Conservation (phyloP, 1,140 invertebrate genomes). For the Zophobas atratus region DNA sequence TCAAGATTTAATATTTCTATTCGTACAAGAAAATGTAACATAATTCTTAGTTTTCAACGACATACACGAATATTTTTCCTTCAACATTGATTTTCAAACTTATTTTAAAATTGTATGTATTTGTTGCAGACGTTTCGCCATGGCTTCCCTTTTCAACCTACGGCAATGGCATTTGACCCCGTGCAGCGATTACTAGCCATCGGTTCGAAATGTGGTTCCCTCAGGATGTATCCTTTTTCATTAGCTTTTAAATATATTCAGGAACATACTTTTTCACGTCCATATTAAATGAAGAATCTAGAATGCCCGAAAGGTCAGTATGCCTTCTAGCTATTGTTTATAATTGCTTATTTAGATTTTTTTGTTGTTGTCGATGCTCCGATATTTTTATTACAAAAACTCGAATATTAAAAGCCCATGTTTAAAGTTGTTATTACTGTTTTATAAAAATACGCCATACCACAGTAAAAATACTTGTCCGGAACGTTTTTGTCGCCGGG, state of each 20-base stretch:
- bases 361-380: background rate
- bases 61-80: too few species aligned
- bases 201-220: constrained; percentile 94
- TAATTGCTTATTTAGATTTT: constrained; percentile 1
- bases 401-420: too few species aligned
- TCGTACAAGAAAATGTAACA: too few species aligned
- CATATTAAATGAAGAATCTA: constrained; percentile 8
- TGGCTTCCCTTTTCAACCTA: constrained; percentile 98
- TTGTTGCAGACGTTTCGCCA: constrained; percentile 95
- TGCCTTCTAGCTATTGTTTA: too few species aligned
- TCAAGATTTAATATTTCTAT: too few species aligned
- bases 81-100: too few species aligned
- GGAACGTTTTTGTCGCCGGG: too few species aligned
- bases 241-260: constrained; percentile 39
- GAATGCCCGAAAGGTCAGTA: background rate
- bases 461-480: too few species aligned
- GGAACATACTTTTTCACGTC: background rate
- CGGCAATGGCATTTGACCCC: constrained; percentile 97
- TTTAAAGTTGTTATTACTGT: too few species aligned
- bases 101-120: constrained; percentile 53
- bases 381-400: background rate
- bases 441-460: too few species aligned
- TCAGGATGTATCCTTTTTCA: constrained; percentile 95
- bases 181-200: constrained; percentile 97
- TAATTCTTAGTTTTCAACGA: too few species aligned